Percentiles rank a stretch among this genome's conserved stretches.
Evolutionary conservation across 2,113 vertebrate species (phyloP).

Genomic region (Irena cyanogastra): DNA sequence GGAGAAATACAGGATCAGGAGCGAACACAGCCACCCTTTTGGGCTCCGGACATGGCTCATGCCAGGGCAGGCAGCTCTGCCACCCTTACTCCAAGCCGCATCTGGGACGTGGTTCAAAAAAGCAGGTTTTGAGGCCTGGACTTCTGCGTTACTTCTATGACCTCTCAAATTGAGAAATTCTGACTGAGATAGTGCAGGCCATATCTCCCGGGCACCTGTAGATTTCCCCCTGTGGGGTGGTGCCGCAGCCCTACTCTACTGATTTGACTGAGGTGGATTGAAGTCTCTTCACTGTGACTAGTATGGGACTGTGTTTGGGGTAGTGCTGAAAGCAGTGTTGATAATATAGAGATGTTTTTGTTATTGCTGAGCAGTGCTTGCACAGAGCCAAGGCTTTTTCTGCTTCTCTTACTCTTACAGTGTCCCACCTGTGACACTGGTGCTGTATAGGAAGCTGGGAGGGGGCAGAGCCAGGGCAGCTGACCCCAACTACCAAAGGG

Average conservation of each 20-base stretch:
- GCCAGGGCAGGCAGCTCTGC: neutral
- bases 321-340: neutral
- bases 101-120: neutral
- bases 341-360: neutral
- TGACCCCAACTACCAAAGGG: neutral
- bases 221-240: neutral
- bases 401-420: rapidly evolving
- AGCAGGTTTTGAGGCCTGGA: neutral
- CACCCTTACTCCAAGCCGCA: rapidly evolving
- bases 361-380: neutral
- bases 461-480: neutral
- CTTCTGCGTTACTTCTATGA: neutral
- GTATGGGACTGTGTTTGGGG: neutral
- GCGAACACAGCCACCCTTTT: rapidly evolving
- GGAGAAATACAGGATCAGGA: neutral
- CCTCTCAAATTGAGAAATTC: neutral
- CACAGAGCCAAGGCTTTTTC: neutral
- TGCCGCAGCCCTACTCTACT: neutral
- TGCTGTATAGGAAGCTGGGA: neutral
- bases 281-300: neutral
- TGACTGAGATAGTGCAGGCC: neutral
- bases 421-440: neutral
- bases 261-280: neutral
- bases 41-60: rapidly evolving
- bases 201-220: rapidly evolving